These are phyloP conservation scores for Hemicentrotus pulcherrimus DNA, from an alignment of 35 echinoderm and acorn worm species.

Conservation along the genomic window DNA sequence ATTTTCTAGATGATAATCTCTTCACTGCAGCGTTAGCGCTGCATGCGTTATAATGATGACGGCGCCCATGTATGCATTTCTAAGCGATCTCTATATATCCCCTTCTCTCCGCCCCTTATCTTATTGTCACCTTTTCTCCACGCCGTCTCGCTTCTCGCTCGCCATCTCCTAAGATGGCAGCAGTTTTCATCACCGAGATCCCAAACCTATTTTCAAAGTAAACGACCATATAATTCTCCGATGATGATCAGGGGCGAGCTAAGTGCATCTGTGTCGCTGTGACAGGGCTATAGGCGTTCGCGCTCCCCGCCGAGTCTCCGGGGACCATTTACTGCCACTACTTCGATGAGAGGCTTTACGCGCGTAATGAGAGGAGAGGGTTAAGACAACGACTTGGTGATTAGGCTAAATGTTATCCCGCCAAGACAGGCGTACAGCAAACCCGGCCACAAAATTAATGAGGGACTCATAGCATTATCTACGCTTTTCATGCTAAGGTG, in stretches of 20 bases:
- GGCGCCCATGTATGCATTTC: neutral
- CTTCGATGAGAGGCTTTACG: constrained; percentile 10
- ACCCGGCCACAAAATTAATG: neutral
- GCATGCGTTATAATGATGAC: neutral
- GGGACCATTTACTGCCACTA: constrained; percentile 32
- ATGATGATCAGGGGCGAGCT: constrained; percentile 34
- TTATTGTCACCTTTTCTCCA: constrained; percentile 39
- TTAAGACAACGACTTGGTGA: constrained; percentile 27
- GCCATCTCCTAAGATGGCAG: constrained; percentile 27
- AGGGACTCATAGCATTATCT: constrained; percentile 11
- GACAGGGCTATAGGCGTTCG: constrained; percentile 27
- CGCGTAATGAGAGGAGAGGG: neutral
- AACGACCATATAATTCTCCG: constrained; percentile 47
- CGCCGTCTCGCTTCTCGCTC: constrained; percentile 16
- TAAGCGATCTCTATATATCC: neutral
- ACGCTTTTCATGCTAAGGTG: constrained; percentile 17
- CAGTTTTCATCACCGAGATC: constrained; percentile 44
- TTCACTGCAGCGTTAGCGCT: neutral
- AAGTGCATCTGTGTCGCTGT: constrained; percentile 38
- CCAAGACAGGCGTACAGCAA: neutral
- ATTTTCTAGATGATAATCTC: neutral
- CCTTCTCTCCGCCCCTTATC: constrained; percentile 6
- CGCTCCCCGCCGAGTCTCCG: neutral
- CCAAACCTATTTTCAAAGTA: constrained; percentile 52
- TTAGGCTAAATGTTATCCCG: neutral